Conservation (phyloP, 2,113 vertebrate genomes). For the Callionymus lyra region DNA sequence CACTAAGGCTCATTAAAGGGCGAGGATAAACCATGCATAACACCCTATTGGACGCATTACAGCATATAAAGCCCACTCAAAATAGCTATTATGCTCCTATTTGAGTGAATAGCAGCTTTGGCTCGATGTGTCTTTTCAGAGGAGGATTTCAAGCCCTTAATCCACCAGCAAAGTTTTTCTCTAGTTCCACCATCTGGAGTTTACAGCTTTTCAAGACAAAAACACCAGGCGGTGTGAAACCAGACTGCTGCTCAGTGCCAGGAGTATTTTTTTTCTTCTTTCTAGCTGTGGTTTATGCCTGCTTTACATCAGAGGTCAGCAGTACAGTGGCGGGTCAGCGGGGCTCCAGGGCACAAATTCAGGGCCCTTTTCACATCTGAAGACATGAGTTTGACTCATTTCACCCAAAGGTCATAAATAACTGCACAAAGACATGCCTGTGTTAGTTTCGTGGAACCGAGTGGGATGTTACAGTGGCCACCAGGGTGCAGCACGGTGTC, state of each 20-base stretch:
- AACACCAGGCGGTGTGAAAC: conserved; percentile 59
- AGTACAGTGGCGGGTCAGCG: conserved; percentile 27
- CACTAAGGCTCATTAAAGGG: conserved; percentile 51
- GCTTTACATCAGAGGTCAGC: conserved; percentile 39
- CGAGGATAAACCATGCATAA: conserved; percentile 57
- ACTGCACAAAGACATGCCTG: conserved; percentile 18
- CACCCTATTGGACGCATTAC: conserved; percentile 52
- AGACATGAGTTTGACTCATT: conserved; percentile 3
- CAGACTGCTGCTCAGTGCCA: conserved; percentile 45
- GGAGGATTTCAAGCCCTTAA: conserved; percentile 66
- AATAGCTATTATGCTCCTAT: conserved; percentile 53
- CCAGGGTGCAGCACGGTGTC: conserved; percentile 57
- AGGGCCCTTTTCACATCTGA: conserved; percentile 1
- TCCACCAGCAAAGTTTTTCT: conserved; percentile 64
- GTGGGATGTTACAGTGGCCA: conserved; percentile 35
- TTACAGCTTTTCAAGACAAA: conserved; percentile 63
- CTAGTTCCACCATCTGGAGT: conserved; percentile 68
- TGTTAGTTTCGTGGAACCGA: conserved; percentile 9
- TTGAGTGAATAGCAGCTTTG: conserved; percentile 56
- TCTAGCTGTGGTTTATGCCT: conserved; percentile 26
- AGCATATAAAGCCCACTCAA: conserved; percentile 37
- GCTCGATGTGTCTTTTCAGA: conserved; percentile 59
- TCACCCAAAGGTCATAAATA: conserved; percentile 7
- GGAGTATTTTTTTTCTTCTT: conserved; percentile 18
- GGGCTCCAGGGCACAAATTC: conserved; percentile 2